These are phyloP conservation scores for Orgyia antiqua DNA, from an alignment of 2,888 invertebrate genomes.

Conservation along the genomic window DNA sequence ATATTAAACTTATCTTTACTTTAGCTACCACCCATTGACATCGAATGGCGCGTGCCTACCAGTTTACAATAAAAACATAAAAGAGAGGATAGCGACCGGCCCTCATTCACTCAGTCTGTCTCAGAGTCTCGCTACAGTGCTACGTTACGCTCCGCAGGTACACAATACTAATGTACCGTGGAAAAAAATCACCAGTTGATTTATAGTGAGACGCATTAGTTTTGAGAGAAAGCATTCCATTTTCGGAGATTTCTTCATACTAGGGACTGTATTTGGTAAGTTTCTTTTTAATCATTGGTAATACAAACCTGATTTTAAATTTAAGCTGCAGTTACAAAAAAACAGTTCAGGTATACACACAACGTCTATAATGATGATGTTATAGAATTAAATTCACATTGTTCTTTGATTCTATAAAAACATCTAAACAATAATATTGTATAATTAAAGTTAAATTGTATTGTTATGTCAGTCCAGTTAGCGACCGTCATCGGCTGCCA, in stretches of 20 bases:
- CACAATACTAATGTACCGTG: slow-evolving; percentile 19
- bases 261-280: slow-evolving; percentile 18
- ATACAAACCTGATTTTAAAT: neutral
- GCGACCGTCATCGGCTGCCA: slow-evolving; percentile 30
- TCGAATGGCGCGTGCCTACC: slow-evolving; percentile 50
- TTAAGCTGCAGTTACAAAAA: neutral
- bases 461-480: slow-evolving; percentile 19
- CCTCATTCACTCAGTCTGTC: slow-evolving; percentile 62
- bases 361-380: neutral
- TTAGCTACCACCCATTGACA: slow-evolving; percentile 39
- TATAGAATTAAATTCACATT: neutral
- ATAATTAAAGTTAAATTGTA: slow-evolving; percentile 16
- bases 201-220: slow-evolving; percentile 13
- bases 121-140: slow-evolving; percentile 39
- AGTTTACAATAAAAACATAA: slow-evolving; percentile 65
- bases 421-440: slow-evolving; percentile 17
- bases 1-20: slow-evolving; percentile 37
- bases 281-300: too few relatives aligned
- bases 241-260: neutral
- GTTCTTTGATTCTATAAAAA: slow-evolving; percentile 2
- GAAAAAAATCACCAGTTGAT: slow-evolving; percentile 8
- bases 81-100: slow-evolving; percentile 66
- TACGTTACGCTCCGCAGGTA: slow-evolving; percentile 35
- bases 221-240: slow-evolving; percentile 2
- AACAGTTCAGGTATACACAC: neutral